These are phyloP conservation scores for Setophaga coronata DNA, from an alignment of 2,113 vertebrate genomes.

Conservation along the genomic window DNA sequence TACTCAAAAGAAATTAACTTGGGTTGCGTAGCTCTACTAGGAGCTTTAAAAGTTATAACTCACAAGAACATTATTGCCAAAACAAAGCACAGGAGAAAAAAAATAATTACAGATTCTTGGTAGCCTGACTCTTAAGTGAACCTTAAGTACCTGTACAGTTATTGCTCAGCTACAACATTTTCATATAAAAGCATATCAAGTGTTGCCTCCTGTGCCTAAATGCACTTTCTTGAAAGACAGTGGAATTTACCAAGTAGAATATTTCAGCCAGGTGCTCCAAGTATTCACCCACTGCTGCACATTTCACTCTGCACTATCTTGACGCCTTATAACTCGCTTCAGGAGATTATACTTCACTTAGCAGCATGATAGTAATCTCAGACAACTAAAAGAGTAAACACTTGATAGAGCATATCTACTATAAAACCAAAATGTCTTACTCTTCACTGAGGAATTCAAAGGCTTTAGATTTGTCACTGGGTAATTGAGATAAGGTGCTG, in stretches of 20 bases:
- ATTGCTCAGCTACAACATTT: not conserved
- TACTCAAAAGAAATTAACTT: not conserved
- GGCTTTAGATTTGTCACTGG: constrained; percentile 95
- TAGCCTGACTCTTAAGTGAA: not conserved
- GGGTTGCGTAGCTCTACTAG: not conserved
- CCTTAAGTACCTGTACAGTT: not conserved
- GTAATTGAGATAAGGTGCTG: constrained; percentile 92
- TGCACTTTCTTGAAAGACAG: not conserved
- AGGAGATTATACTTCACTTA: not conserved
- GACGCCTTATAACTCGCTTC: not conserved
- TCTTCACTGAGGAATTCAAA: constrained; percentile 99
- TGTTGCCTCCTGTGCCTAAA: not conserved
- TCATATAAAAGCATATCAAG: not conserved
- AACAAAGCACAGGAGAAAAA: not conserved
- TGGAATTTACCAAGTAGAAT: not conserved
- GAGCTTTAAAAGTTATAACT: not conserved
- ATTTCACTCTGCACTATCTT: not conserved
- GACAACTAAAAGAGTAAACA: not conserved
- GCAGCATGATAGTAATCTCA: not conserved
- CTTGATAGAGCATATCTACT: not conserved
- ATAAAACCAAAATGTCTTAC: constrained; percentile 75
- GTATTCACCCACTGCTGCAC: not conserved
- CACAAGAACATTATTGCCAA: not conserved
- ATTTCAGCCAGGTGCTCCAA: not conserved
- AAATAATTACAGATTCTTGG: not conserved